Evolutionary conservation across 2,797 vertebrate species (phyloP).

Genomic region (Sebastes hopkinsi): DNA sequence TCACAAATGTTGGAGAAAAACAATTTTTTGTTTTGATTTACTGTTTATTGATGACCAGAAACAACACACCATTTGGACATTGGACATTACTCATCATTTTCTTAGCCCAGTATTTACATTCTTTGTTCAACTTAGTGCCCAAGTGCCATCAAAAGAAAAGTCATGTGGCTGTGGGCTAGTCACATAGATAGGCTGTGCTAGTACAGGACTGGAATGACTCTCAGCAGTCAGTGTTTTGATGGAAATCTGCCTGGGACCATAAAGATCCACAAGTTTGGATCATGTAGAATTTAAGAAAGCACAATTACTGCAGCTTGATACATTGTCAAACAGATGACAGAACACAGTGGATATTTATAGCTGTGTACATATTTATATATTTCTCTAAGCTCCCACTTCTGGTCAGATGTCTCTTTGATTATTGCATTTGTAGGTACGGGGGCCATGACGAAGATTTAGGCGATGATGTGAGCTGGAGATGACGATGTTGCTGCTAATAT

Average conservation of each 20-base stretch:
- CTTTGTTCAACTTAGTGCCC: conserved; percentile 27
- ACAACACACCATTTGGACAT: background rate
- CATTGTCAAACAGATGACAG: background rate
- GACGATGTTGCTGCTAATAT: conserved; percentile 3
- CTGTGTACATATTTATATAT: conserved; percentile 26
- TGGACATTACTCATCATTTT: background rate
- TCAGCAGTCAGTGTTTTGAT: background rate
- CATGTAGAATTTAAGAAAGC: conserved; percentile 12
- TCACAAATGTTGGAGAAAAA: background rate
- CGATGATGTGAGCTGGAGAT: background rate
- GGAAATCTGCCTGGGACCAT: background rate
- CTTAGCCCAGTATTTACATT: conserved; percentile 49
- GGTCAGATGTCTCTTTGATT: conserved; percentile 9
- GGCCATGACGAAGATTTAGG: background rate
- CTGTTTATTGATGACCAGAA: background rate
- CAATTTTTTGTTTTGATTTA: background rate
- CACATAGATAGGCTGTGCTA: conserved; percentile 5
- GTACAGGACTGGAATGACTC: background rate
- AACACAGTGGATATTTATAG: background rate
- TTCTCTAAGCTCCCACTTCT: background rate
- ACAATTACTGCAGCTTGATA: conserved; percentile 18
- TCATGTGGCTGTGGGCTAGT: conserved; percentile 31
- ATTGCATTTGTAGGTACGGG: background rate
- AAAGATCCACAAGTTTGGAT: background rate
- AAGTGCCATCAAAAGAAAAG: conserved; percentile 49